Conservation (phyloP, 2,888 invertebrate genomes). For the Eristalis intricaria region DNA sequence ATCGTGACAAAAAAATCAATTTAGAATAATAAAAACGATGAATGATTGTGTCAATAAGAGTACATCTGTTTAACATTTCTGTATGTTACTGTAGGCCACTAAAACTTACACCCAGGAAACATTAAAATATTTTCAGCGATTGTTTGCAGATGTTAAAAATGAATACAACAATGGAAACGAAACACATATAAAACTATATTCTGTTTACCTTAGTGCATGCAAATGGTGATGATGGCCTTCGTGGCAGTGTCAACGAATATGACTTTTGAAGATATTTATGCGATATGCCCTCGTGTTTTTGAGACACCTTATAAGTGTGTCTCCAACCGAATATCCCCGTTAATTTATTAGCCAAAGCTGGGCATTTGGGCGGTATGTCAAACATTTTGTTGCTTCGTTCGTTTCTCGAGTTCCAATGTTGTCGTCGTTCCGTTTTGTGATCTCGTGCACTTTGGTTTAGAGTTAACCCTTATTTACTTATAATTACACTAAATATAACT, state of each 20-base stretch:
- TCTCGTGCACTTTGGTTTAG: conserved; percentile 38
- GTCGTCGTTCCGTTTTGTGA: conserved; percentile 14
- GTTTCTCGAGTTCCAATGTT: conserved; percentile 14
- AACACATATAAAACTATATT: neutral
- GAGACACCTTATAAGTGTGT: conserved; percentile 90
- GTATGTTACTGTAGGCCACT: neutral
- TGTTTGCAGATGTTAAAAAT: neutral
- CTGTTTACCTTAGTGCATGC: conserved; percentile 78
- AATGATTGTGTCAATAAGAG: no score
- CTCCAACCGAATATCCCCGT: conserved; percentile 90
- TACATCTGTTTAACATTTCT: neutral
- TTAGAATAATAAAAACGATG: no score
- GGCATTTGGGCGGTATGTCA: conserved; percentile 86
- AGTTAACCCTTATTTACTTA: conserved; percentile 36
- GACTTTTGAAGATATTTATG: conserved; percentile 81
- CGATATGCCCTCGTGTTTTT: conserved; percentile 85
- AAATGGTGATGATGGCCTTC: conserved; percentile 77
- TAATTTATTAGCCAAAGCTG: conserved; percentile 89
- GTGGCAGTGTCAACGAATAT: conserved; percentile 80
- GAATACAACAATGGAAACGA: neutral
- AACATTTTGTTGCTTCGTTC: conserved; percentile 81
- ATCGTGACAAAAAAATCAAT: no score
- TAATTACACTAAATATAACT: conserved; percentile 54
- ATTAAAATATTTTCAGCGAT: neutral
- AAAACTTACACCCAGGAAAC: no score